Percentiles rank a stretch among this genome's conserved stretches.
phyloP scores from a whole-genome alignment of 2,888 invertebrate species.

The Isoperla grammatica region DNA sequence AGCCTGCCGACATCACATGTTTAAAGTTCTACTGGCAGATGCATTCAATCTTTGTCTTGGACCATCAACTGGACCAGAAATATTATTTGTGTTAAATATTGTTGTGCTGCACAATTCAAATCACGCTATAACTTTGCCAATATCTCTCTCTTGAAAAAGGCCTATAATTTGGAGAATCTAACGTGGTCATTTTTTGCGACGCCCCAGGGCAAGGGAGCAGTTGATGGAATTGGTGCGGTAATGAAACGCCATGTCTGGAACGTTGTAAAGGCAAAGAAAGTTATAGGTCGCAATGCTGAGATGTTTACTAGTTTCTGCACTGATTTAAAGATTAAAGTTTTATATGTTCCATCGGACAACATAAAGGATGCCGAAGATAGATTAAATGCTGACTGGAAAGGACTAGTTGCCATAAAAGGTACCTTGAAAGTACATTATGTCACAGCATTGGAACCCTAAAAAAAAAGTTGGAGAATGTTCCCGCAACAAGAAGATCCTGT shows the following conservation, averaged over 20 bases:
- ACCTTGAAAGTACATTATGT: not conserved
- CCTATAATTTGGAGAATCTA: not conserved
- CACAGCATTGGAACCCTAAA: not conserved
- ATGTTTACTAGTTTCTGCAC: not conserved
- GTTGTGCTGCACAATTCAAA: conserved; percentile 6
- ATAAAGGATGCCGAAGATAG: not conserved
- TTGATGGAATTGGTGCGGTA: conserved; percentile 7
- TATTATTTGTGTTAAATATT: no score
- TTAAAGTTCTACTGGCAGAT: conserved; percentile 30
- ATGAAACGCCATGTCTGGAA: conserved; percentile 9
- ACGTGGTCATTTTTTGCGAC: conserved; percentile 1
- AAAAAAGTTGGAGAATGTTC: not conserved
- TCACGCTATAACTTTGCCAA: not conserved
- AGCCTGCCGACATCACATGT: conserved; percentile 36
- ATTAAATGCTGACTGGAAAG: not conserved
- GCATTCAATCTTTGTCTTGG: conserved; percentile 19
- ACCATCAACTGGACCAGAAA: conserved; percentile 28
- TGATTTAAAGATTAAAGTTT: not conserved
- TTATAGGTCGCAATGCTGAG: not conserved
- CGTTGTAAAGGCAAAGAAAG: not conserved
- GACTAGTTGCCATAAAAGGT: not conserved
- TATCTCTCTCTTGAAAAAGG: not conserved
- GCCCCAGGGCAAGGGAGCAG: conserved; percentile 4
- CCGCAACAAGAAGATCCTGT: not conserved
- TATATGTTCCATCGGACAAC: not conserved